phyloP scores from a whole-genome alignment of 2,113 vertebrate species.

The Lepus americanus region DNA sequence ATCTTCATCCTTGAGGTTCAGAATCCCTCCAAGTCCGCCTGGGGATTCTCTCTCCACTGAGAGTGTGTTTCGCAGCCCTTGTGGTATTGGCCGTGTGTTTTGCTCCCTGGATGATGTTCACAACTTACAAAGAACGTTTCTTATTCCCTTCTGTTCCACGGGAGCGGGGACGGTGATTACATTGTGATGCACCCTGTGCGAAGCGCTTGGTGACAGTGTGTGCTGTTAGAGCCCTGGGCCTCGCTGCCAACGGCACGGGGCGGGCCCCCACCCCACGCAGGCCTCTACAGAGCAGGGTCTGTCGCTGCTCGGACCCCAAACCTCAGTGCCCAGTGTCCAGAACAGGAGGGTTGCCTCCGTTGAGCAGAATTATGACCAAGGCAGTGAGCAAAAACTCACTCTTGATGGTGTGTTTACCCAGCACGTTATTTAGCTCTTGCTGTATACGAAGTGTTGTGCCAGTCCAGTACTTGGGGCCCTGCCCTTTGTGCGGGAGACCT shows the following conservation, averaged over 20 bases:
- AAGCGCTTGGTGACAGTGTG: neutral
- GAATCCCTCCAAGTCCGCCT: rapidly evolving
- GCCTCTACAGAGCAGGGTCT: neutral
- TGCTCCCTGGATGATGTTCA: neutral
- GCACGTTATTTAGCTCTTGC: neutral
- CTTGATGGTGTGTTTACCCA: neutral
- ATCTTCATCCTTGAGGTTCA: neutral
- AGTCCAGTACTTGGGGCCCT: too few species aligned
- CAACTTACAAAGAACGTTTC: neutral
- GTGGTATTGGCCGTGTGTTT: neutral
- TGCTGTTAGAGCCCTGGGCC: neutral
- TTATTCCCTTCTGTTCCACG: neutral
- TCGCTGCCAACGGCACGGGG: neutral
- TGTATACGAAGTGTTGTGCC: too few species aligned
- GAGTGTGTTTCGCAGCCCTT: neutral
- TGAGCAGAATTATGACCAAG: neutral
- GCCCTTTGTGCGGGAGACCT: too few species aligned
- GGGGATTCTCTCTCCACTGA: neutral
- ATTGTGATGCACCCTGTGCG: neutral
- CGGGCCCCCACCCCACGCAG: too few species aligned
- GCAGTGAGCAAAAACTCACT: neutral
- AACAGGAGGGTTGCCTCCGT: neutral
- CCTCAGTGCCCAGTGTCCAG: rapidly evolving
- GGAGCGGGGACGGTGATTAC: neutral
- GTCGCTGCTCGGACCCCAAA: rapidly evolving